phyloP scores from a whole-genome alignment of 2,113 vertebrate species.

The Mesitornis unicolor region DNA sequence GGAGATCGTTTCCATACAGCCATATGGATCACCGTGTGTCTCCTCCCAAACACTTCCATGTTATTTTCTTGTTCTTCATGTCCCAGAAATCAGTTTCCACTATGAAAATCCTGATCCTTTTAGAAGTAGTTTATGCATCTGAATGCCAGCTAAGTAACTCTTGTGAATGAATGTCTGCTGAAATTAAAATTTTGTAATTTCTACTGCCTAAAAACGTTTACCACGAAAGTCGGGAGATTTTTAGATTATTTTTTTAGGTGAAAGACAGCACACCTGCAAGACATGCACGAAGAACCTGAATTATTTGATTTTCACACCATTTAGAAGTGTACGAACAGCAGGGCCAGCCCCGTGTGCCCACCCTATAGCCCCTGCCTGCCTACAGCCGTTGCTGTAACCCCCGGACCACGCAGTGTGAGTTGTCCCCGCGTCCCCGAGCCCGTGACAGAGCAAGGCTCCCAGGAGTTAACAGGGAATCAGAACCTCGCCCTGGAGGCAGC shows the following conservation, averaged over 20 bases:
- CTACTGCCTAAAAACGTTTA: background rate
- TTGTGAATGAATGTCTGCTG: background rate
- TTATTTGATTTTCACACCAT: background rate
- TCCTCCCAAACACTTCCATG: background rate
- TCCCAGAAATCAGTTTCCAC: background rate
- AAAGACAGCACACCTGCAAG: background rate
- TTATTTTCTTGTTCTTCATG: background rate
- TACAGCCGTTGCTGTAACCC: background rate
- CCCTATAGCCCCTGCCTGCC: background rate
- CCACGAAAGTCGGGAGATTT: background rate
- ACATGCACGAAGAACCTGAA: background rate
- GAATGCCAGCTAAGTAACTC: background rate
- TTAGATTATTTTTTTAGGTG: background rate
- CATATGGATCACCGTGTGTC: background rate
- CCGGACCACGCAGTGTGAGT: accelerated
- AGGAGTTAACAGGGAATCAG: background rate
- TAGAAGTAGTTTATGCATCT: background rate
- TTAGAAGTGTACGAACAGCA: background rate
- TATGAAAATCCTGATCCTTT: background rate
- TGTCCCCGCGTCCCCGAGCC: background rate
- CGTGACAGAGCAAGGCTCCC: background rate
- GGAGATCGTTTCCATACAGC: background rate
- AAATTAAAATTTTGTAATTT: background rate
- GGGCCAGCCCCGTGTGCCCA: background rate
- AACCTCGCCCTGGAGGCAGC: background rate